Evolutionary conservation across 2,113 vertebrate genomes (phyloP), one percentile per base, ranked within the genome.

Genomic region (Chaenocephalus aceratus): DNA sequence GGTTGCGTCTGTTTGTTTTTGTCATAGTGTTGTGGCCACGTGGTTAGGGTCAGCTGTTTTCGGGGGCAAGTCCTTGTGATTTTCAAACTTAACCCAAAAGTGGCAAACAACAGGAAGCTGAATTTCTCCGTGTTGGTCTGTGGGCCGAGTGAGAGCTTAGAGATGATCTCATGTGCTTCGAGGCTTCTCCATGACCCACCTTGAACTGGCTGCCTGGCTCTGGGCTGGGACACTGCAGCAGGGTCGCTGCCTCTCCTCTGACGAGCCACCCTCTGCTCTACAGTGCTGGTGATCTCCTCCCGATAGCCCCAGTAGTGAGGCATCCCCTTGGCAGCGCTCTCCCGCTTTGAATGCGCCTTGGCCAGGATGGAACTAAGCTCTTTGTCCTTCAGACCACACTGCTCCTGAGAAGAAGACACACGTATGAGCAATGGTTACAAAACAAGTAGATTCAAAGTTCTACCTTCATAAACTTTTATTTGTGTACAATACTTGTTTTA

Each of bases 291-390:
- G 4, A 94, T 51, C 57, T 92, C 86, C 52, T 90, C 83, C 3
- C 89, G 86, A 1, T 88, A 58, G 18, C 15, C 69, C 86, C 84
- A 88, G 82, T 89, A 94, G 15, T 80, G 89, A 0, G 94, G 89
- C 58, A 79, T 56, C 2, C 34, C 61, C 66, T 74, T 90, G 0
- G 85, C 88, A 1, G 11, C 6, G 36, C 70, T 86, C 34, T 93
- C 78, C 21, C 83, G 84, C 54, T 88, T 85, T 0, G 78, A 75
- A 2, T 18, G 46, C 62, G 94, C 10, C 76, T 72, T 88, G 53
- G 82, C 61, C 80, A 93, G 45, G 48, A 86, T 23, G 26, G 67
- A 82, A 13, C 36, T 60, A 14, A 88, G 79, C 52, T 88, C 85
- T 41, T 73, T 85, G 56, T 54, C 91, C 62, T 82, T 92, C 26